Evolutionary conservation across 2,797 vertebrate genomes (phyloP).

Genomic region (Mus spretus): DNA sequence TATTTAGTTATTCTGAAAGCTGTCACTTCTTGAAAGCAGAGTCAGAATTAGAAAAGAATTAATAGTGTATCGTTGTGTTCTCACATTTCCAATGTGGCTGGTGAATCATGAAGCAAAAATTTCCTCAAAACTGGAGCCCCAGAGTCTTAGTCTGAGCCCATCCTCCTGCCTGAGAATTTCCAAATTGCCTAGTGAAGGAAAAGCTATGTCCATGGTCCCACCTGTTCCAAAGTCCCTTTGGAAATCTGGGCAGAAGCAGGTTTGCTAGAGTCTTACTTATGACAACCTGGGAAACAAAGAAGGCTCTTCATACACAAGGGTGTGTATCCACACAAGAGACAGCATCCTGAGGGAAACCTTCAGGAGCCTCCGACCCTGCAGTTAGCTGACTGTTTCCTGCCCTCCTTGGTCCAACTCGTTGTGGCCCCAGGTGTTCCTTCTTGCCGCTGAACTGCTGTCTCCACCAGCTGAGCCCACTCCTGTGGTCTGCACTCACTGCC

Average conservation of each 20-base stretch:
- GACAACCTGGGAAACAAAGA: not conserved
- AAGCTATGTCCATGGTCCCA: not conserved
- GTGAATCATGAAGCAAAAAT: constrained; percentile 17
- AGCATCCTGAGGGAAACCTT: not conserved
- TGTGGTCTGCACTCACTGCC: not conserved
- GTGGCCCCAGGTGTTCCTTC: no score
- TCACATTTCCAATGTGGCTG: constrained; percentile 28
- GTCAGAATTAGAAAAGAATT: constrained; percentile 66
- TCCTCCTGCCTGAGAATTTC: not conserved
- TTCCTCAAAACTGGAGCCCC: not conserved
- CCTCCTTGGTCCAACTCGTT: not conserved
- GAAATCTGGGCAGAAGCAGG: constrained; percentile 1
- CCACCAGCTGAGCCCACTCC: rapidly evolving
- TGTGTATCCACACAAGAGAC: not conserved
- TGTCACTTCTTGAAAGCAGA: constrained; percentile 69
- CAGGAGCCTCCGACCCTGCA: not conserved
- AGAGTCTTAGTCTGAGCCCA: not conserved
- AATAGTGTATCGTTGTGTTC: not conserved
- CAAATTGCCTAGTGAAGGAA: not conserved
- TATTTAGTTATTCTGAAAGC: constrained; percentile 78
- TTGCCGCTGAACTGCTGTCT: not conserved
- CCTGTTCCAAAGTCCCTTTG: not conserved
- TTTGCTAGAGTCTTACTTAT: not conserved
- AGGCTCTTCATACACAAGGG: not conserved
- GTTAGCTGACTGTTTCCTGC: not conserved